These are phyloP conservation scores for Acromyrmex charruanus DNA, from an alignment of 1,140 invertebrate genomes.

Conservation along the genomic window DNA sequence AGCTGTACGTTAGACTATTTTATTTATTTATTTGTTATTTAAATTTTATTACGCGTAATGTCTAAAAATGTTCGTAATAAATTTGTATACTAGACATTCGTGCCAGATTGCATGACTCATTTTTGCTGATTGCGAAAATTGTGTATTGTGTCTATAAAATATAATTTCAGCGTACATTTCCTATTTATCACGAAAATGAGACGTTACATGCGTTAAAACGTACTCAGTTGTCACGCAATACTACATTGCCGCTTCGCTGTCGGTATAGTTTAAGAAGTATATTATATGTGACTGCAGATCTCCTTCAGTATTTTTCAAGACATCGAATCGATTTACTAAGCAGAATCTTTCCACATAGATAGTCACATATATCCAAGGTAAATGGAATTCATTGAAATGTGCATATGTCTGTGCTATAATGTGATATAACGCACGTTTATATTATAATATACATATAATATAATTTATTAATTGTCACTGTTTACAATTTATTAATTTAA, in stretches of 20 bases:
- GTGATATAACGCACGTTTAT: background rate
- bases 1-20: background rate
- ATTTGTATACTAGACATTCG: background rate
- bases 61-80: background rate
- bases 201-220: background rate
- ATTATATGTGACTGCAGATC: conserved; percentile 1
- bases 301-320: conserved; percentile 44
- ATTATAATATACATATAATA: background rate
- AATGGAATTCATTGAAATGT: background rate
- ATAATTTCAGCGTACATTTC: background rate
- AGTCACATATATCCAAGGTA: background rate
- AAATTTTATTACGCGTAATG: background rate
- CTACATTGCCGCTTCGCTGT: background rate
- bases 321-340: background rate
- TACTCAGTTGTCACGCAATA: conserved; percentile 37
- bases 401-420: background rate
- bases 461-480: background rate
- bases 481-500: no score
- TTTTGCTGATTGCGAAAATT: conserved; percentile 18
- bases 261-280: conserved; percentile 19
- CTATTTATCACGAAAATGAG: background rate
- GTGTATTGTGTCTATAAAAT: background rate
- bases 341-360: background rate
- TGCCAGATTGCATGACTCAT: background rate
- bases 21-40: background rate